Conservation (phyloP, 2,113 vertebrate genomes). For the Oryzias celebensis region DNA sequence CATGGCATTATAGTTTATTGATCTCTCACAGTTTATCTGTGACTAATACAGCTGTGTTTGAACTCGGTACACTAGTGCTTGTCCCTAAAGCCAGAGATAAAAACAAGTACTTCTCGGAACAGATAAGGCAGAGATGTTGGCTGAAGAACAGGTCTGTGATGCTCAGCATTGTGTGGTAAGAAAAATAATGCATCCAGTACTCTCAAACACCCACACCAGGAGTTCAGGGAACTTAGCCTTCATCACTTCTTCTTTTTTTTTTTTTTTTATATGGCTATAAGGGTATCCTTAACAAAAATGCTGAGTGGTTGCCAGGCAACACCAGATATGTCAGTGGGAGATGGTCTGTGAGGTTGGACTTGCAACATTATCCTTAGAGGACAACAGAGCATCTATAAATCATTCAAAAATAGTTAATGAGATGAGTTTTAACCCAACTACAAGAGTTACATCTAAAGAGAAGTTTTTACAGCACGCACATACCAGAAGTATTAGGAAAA, state of each 20-base stretch:
- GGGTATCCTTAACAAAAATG: slow-evolving; percentile 53
- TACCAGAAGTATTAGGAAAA: slow-evolving; percentile 18
- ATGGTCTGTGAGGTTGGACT: slow-evolving; percentile 27
- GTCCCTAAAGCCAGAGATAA: slow-evolving; percentile 11
- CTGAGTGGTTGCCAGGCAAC: slow-evolving; percentile 66
- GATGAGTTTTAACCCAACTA: slow-evolving; percentile 12
- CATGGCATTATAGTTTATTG: slow-evolving; percentile 25
- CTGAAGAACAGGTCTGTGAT: slow-evolving; percentile 15
- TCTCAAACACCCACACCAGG: slow-evolving; percentile 55
- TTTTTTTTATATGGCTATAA: slow-evolving; percentile 25
- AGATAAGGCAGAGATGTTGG: slow-evolving; percentile 10
- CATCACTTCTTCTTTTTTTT: slow-evolving; percentile 25
- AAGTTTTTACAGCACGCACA: slow-evolving; percentile 15
- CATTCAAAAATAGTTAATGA: slow-evolving; percentile 18
- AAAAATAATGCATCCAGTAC: slow-evolving; percentile 41
- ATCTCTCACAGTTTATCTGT: slow-evolving; percentile 15
- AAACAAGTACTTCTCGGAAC: slow-evolving; percentile 17
- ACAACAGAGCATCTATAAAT: slow-evolving; percentile 15
- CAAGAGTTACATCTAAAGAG: neutral
- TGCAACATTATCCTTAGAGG: slow-evolving; percentile 43
- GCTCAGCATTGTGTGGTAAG: slow-evolving; percentile 28
- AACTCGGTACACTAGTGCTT: slow-evolving; percentile 5
- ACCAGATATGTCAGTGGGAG: slow-evolving; percentile 40
- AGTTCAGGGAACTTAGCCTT: slow-evolving; percentile 58
- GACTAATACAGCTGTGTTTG: slow-evolving; percentile 3